Base-by-base conservation (phyloP, 2,113 vertebrate species). In the Mixornis gularis region DNA sequence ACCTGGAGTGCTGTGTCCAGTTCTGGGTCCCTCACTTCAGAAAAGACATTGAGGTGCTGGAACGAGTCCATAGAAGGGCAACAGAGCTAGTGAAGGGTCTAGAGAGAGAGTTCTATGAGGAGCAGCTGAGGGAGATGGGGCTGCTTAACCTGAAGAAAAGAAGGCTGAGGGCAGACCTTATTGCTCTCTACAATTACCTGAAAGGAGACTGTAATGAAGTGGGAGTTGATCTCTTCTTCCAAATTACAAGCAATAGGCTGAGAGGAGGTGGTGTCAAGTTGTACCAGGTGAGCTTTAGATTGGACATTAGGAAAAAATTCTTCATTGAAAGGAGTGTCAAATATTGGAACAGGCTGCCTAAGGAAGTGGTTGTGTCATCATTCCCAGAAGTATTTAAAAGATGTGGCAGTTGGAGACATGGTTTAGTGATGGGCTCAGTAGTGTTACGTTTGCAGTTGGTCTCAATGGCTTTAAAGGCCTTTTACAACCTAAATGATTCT, bases 11-110 rank as follows among this genome's bases (percentile, higher is more conserved):
- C 13, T 40, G 20, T 19, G 20, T 21, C 38, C 34, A 25, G 2
- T 52, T 77, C 52, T 27, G 26, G 9, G 17, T 7, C 24, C 8
- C 17, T 59, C 24, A 29, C 5, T 43, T 18, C 17, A 58, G 27
- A 44, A 69, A 16, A 13, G 48, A 29, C 17, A 29, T 18, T 25
- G 30, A 59, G 24, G 12, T 40, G 26, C 24, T 69, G 12, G 8
- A 59, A 15, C 0, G 0, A 18, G 24, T n/a, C 20, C 49, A 48
- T 3, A 77, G 29, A 43, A 48, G 9, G 4, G 6, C 12, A 77
- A 17, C 0, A 3, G 3, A 77, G 5, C 4, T 46, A 26, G 19
- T 21, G 16, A 70, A 29, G 41, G 5, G 7, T 18, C 27, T 59
- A 7, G 38, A 63, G 19, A 10, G 10, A 6, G 59, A 32, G 7